These are phyloP conservation scores for Catagonus wagneri DNA, from an alignment of 2,113 vertebrate genomes.

Conservation along the genomic window DNA sequence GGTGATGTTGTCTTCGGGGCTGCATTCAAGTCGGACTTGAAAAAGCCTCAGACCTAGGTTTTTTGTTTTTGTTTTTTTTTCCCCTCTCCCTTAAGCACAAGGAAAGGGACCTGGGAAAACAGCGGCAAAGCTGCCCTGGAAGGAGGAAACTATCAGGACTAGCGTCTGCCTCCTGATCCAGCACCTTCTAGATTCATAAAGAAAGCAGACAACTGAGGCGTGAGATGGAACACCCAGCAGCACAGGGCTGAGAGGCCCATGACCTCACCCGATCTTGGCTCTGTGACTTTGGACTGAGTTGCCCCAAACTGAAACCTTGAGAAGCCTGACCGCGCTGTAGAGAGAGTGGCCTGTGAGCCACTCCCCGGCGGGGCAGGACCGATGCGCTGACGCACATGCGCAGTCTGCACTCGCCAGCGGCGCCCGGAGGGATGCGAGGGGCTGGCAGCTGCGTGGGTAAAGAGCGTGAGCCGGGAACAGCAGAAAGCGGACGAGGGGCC, in stretches of 20 bases:
- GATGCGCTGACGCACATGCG: background rate
- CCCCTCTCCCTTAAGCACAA: background rate
- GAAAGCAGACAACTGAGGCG: rapidly evolving
- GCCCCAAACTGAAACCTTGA: background rate
- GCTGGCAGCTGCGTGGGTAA: no score
- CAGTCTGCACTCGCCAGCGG: background rate
- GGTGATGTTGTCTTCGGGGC: background rate
- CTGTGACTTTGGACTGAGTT: background rate
- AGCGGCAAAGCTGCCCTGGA: background rate
- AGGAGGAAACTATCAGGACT: background rate
- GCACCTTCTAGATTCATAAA: background rate
- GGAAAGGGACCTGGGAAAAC: background rate
- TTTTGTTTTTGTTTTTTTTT: background rate
- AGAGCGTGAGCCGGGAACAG: rapidly evolving
- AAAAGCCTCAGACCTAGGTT: background rate
- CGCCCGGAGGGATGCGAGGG: background rate
- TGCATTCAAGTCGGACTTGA: background rate
- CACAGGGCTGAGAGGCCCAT: background rate
- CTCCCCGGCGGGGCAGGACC: background rate
- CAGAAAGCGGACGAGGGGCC: background rate
- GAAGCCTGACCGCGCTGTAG: background rate
- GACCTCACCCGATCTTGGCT: background rate
- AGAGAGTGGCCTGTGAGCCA: background rate
- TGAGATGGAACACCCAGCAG: background rate
- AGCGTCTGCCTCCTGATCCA: background rate